Evolutionary conservation across 2,888 invertebrate species (phyloP).

Genomic region (Plagiodera versicolora): DNA sequence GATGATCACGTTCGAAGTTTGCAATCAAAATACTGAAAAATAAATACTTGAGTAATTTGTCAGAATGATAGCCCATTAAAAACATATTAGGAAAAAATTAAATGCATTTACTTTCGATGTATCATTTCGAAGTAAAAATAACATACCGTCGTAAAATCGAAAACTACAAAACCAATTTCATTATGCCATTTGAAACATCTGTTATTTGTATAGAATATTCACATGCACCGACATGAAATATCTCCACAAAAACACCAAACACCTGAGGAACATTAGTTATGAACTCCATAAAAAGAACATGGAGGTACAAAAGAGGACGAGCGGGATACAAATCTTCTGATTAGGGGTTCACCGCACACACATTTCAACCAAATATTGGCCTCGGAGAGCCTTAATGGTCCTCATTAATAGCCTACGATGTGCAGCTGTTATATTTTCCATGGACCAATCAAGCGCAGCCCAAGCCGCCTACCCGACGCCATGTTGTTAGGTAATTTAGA

Average conservation of each 20-base stretch:
- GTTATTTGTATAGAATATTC: too few species aligned
- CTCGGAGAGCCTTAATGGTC: conserved; percentile 49
- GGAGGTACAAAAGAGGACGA: conserved; percentile 7
- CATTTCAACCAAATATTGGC: conserved; percentile 35
- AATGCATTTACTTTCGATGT: too few species aligned
- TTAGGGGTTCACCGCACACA: conserved; percentile 14
- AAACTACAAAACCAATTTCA: too few species aligned
- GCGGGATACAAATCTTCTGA: conserved; percentile 5
- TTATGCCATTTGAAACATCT: too few species aligned
- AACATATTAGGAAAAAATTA: too few species aligned
- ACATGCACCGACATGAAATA: not conserved
- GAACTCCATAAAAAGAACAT: conserved; percentile 8
- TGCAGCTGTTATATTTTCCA: conserved; percentile 54
- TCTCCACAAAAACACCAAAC: not conserved
- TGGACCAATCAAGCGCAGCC: conserved; percentile 53
- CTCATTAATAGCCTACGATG: conserved; percentile 52
- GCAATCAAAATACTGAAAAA: too few species aligned
- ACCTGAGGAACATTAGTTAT: not conserved
- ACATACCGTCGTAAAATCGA: too few species aligned
- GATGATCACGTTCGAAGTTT: too few species aligned
- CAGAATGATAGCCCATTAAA: too few species aligned
- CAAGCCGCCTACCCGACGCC: conserved; percentile 47
- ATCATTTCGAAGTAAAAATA: too few species aligned
- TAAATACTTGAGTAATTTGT: too few species aligned
- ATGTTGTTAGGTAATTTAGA: conserved; percentile 48